A percentile compares a stretch with the other conserved stretches of the same genome.
phyloP scores from a whole-genome alignment of 1,140 invertebrate species.

The Drosophila pallidifrons region DNA sequence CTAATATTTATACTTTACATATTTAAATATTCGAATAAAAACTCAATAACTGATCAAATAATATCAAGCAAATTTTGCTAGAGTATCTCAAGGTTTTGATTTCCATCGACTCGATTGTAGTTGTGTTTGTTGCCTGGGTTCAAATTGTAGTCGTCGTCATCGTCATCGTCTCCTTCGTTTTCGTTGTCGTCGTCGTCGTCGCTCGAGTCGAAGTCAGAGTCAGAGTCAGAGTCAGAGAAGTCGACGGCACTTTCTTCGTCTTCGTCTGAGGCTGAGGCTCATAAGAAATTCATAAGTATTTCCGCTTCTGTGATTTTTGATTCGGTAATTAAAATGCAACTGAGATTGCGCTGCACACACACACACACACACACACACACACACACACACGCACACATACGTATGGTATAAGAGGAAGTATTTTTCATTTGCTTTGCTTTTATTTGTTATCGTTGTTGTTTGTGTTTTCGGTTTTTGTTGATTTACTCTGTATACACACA shows the following conservation, averaged over 20 bases:
- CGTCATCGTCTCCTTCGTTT: constrained; percentile 19
- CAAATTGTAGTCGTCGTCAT: constrained; percentile 1
- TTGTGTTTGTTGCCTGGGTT: constrained; percentile 11
- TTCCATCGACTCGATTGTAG: not conserved
- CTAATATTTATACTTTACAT: too few relatives aligned
- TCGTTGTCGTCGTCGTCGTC: constrained; percentile 30
- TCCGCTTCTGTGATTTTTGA: constrained; percentile 81
- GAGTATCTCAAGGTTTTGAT: constrained; percentile 1
- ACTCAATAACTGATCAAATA: too few relatives aligned
- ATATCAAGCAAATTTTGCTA: not conserved
- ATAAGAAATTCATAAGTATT: constrained; percentile 83
- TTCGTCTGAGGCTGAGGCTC: constrained; percentile 52
- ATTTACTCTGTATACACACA: constrained; percentile 43
- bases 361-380: not conserved
- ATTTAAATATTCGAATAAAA: too few relatives aligned
- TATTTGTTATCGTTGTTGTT: constrained; percentile 65
- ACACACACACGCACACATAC: not conserved
- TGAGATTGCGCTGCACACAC: constrained; percentile 63
- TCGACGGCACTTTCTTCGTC: constrained; percentile 55
- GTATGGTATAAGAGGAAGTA: constrained; percentile 16
- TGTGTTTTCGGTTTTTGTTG: constrained; percentile 47
- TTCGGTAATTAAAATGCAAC: constrained; percentile 82
- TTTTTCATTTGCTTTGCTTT: constrained; percentile 50
- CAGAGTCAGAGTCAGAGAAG: constrained; percentile 7
- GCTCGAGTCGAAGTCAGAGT: not conserved